phyloP scores from a whole-genome alignment of 2,113 vertebrate genomes.

The Brachyhypopomus gauderio region DNA sequence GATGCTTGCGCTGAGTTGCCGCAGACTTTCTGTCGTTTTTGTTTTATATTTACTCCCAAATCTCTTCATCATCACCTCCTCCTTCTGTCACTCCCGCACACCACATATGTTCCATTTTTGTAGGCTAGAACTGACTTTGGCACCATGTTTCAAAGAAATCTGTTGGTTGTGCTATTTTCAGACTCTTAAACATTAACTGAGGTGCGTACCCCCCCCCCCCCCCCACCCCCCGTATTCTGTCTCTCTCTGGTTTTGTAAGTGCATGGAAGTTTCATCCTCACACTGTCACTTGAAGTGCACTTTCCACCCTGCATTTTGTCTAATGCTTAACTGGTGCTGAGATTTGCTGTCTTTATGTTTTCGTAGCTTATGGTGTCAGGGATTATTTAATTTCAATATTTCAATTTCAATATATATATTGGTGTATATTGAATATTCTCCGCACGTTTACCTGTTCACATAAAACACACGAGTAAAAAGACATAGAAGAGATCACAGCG shows the following conservation, averaged over 20 bases:
- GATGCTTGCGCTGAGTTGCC: neutral
- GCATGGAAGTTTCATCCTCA: neutral
- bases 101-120: slow-evolving; percentile 50
- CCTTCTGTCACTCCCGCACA: slow-evolving; percentile 38
- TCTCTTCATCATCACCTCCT: slow-evolving; percentile 9
- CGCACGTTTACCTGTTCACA: no score
- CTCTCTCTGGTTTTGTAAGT: neutral
- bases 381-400: slow-evolving; percentile 1
- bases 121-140: slow-evolving; percentile 49
- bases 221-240: neutral
- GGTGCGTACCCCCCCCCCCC: slow-evolving; percentile 5
- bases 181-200: slow-evolving; percentile 40
- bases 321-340: neutral
- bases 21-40: slow-evolving; percentile 29
- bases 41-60: slow-evolving; percentile 1
- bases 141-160: slow-evolving; percentile 52
- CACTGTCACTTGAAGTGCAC: neutral
- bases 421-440: neutral
- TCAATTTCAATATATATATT: no score
- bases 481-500: no score
- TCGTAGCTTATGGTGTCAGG: neutral
- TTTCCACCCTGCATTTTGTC: neutral
- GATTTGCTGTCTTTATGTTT: neutral
- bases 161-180: slow-evolving; percentile 45
- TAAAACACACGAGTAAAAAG: no score